Evolutionary conservation across 2,113 vertebrate genomes (phyloP), one percentile per base, ranked within the genome.

Genomic region (Barbus barbus): DNA sequence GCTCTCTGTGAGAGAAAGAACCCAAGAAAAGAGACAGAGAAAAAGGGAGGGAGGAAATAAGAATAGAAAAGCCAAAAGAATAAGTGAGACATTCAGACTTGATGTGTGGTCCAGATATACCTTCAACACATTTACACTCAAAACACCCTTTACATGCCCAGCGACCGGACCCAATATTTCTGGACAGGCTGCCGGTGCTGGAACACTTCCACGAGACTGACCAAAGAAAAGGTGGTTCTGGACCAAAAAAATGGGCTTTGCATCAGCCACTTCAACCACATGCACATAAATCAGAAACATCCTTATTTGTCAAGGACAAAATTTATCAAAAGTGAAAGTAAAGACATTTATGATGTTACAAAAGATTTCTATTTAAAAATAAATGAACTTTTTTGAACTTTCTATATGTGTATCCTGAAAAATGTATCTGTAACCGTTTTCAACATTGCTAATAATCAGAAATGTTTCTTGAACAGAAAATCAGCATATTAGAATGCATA

Each of bases 61-160:
- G 79, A 86, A 86, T 75, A 58, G 77, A 84, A 33, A 63, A 71
- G 60, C 36, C 67, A 81, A 28, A 33, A 73, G 65, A 83, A 78
- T 81, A 95, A 95, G 94, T 94, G 96, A 96, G 96, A 97, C 95
- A 95, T 96, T 96, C 94, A 92, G 93, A 93, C 92, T 94, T 95
- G 95, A 96, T 98, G 98, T 98, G 98, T 98, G 98, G 97, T 98
- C 97, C 95, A 94, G 91, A 94, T 97, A 96, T 94, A 98, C 96
- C 96, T 98, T 96, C 46, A 79, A 51, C 31, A 44, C 69, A 26
- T 67, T 36, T 33, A 69, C 73, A 86, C 80, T 75, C 51, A 88
- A 82, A 84, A 87, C 77, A 31, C 28, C 38, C 78, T 81, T 48
- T 41, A 56, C 22, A 73, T n/a, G 4, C 74, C 28, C 76, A 0